Conservation (phyloP, 2,113 vertebrate genomes). For the Pelmatolapia mariae region DNA sequence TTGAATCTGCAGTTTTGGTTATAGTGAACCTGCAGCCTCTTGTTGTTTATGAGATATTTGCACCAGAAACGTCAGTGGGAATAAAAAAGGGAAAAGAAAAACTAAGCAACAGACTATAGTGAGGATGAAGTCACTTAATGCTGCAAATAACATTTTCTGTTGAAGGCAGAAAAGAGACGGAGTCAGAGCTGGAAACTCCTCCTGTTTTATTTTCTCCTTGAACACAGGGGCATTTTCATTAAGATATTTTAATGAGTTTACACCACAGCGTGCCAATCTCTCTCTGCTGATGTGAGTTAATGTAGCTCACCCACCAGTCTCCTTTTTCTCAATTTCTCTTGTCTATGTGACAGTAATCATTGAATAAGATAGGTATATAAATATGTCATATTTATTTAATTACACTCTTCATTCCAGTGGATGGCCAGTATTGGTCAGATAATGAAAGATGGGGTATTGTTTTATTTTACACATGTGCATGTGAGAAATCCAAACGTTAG, state of each 20-base stretch:
- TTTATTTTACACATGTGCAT: background rate
- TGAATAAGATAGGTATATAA: background rate
- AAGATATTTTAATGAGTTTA: background rate
- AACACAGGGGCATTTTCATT: background rate
- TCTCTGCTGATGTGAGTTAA: background rate
- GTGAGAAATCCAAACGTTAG: background rate
- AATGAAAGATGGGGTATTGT: background rate
- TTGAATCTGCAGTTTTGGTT: background rate
- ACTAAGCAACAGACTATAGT: background rate
- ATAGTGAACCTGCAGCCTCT: background rate
- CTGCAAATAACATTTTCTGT: background rate
- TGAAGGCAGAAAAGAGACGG: background rate
- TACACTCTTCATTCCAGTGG: background rate
- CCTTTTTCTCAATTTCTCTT: background rate
- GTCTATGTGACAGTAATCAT: background rate
- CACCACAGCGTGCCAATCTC: background rate
- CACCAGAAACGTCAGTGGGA: background rate
- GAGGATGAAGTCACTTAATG: background rate
- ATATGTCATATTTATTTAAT: background rate
- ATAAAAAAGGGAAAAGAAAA: background rate
- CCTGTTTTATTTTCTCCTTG: background rate
- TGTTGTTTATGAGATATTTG: background rate
- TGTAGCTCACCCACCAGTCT: background rate
- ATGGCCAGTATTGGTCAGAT: background rate
- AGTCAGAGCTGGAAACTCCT: background rate